These are phyloP conservation scores for Drosophila paramelanica DNA, from an alignment of 2,888 invertebrate genomes.

Conservation along the genomic window DNA sequence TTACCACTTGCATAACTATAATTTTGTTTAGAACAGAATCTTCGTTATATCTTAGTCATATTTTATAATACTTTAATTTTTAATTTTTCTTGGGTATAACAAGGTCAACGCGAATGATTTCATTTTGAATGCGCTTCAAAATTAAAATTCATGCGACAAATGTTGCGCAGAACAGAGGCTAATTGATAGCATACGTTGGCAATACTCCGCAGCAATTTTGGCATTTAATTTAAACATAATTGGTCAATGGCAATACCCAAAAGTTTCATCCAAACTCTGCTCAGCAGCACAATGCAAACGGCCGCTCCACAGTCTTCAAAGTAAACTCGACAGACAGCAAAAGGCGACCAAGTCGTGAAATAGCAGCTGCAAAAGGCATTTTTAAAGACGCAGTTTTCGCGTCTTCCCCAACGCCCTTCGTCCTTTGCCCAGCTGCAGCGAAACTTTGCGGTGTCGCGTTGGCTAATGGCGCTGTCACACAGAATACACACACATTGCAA, in stretches of 20 bases:
- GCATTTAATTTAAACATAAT: conserved; percentile 42
- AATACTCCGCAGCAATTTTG: conserved; percentile 25
- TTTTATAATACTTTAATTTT: too few species aligned
- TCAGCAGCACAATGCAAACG: background rate
- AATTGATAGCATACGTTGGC: conserved; percentile 20
- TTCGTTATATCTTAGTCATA: too few species aligned
- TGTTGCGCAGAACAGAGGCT: conserved; percentile 32
- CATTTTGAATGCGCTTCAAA: conserved; percentile 59
- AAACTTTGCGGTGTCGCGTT: conserved; percentile 55
- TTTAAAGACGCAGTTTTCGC: conserved; percentile 10
- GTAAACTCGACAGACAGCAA: conserved; percentile 43
- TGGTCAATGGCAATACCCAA: conserved; percentile 11
- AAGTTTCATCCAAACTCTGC: conserved; percentile 15
- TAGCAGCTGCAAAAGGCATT: conserved; percentile 48
- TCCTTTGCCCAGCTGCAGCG: conserved; percentile 16
- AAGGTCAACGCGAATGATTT: conserved; percentile 41
- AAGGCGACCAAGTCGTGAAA: conserved; percentile 56
- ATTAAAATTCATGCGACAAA: conserved; percentile 67
- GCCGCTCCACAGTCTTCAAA: too few species aligned
- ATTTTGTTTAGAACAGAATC: too few species aligned
- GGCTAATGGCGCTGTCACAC: conserved; percentile 68
- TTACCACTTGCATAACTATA: too few species aligned
- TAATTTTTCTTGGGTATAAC: conserved; percentile 3
- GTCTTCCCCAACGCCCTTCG: background rate
- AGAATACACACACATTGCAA: conserved; percentile 3